Percentiles rank a stretch among this genome's conserved stretches.
Conservation (phyloP, 1,140 invertebrate genomes). For the Nylanderia fulva region DNA sequence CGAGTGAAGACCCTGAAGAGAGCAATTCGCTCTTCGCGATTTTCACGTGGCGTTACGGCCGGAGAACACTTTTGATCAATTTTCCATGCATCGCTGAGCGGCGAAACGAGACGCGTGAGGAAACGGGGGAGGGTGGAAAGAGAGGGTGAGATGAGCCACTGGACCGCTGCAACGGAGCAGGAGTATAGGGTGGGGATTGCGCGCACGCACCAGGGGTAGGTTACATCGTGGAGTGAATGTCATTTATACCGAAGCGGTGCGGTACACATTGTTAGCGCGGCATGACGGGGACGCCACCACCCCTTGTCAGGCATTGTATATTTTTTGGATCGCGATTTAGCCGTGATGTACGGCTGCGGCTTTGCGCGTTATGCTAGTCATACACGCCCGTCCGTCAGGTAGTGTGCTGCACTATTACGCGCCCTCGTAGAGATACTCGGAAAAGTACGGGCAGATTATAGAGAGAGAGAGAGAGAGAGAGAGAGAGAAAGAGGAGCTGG, state of each 20-base stretch:
- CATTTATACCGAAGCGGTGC: conserved; percentile 78
- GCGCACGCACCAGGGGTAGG: conserved; percentile 61
- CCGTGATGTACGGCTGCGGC: conserved; percentile 84
- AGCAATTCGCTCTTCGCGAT: conserved; percentile 23
- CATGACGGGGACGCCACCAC: conserved; percentile 72
- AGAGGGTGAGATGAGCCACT: conserved; percentile 2
- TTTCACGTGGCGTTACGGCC: background rate
- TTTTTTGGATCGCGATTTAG: conserved; percentile 86
- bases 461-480: background rate
- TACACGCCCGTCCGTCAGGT: conserved; percentile 76
- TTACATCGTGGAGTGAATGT: conserved; percentile 79
- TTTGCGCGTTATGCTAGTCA: conserved; percentile 80
- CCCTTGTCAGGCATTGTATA: conserved; percentile 84
- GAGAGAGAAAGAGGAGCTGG: too few species aligned
- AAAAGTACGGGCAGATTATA: conserved; percentile 42
- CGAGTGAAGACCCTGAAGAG: background rate
- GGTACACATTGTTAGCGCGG: conserved; percentile 81
- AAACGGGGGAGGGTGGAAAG: background rate
- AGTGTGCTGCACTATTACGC: conserved; percentile 64
- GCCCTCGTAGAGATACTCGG: conserved; percentile 50
- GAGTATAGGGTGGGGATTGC: conserved; percentile 10
- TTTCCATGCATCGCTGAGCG: conserved; percentile 47
- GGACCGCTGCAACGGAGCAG: background rate
- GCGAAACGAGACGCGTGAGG: conserved; percentile 7
- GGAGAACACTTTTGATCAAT: conserved; percentile 55